phyloP scores from a whole-genome alignment of 2,888 invertebrate species.

The Rhagonycha lutea region DNA sequence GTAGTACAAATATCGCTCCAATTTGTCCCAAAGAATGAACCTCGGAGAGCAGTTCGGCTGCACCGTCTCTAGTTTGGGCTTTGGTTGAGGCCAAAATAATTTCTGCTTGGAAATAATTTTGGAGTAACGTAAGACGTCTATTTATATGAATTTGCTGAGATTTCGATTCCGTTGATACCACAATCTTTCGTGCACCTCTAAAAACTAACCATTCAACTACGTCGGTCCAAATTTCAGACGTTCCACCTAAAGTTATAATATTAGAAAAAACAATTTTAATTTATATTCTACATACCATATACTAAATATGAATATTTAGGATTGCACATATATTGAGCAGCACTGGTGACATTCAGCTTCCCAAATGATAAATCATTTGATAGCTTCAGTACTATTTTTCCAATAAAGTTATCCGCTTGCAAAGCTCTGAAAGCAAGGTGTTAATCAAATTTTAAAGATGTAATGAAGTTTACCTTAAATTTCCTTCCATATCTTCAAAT shows the following conservation, averaged over 20 bases:
- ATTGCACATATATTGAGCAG: slow-evolving; percentile 50
- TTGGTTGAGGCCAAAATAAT: slow-evolving; percentile 45
- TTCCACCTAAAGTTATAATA: slow-evolving; percentile 42
- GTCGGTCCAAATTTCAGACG: slow-evolving; percentile 49
- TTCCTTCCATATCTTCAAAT: slow-evolving; percentile 67
- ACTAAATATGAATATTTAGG: slow-evolving; percentile 47
- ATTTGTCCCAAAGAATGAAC: slow-evolving; percentile 44
- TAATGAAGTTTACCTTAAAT: slow-evolving; percentile 60
- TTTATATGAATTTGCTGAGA: slow-evolving; percentile 71
- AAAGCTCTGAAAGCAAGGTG: slow-evolving; percentile 36
- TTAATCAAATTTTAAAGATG: background rate
- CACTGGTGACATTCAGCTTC: slow-evolving; percentile 46
- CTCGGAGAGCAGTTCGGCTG: slow-evolving; percentile 41
- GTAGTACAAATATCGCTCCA: slow-evolving; percentile 47
- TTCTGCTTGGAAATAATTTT: slow-evolving; percentile 46
- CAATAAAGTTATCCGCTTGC: slow-evolving; percentile 42
- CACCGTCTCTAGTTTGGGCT: slow-evolving; percentile 44
- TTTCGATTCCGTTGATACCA: slow-evolving; percentile 78
- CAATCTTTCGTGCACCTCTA: slow-evolving; percentile 78
- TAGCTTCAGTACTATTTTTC: slow-evolving; percentile 48
- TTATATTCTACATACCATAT: slow-evolving; percentile 41
- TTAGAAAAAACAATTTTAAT: background rate
- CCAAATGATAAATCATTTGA: slow-evolving; percentile 44
- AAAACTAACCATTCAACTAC: slow-evolving; percentile 83
- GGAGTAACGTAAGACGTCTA: slow-evolving; percentile 45